Percentiles rank a stretch among this genome's conserved stretches.
These are phyloP conservation scores for Hippopotamus amphibius DNA, from an alignment of 2,113 vertebrate genomes.

Conservation along the genomic window DNA sequence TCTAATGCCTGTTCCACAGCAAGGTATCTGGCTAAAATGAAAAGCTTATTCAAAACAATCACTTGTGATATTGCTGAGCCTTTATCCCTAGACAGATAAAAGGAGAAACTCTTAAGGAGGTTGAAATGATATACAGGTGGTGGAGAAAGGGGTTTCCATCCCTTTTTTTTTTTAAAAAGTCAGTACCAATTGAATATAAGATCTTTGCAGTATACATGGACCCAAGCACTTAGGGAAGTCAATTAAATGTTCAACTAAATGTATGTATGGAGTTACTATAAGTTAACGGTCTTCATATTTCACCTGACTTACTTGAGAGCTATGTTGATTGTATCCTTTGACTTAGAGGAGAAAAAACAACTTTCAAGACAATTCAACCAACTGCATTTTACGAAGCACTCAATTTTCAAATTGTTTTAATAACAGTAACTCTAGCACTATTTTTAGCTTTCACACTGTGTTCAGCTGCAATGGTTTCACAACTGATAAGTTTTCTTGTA, in stretches of 20 bases:
- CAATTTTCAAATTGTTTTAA: background rate
- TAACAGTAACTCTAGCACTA: background rate
- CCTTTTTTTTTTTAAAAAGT: background rate
- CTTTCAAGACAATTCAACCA: background rate
- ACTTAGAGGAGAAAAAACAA: background rate
- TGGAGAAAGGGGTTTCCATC: background rate
- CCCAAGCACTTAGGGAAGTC: background rate
- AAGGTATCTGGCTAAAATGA: slow-evolving; percentile 23
- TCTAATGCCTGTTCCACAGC: background rate
- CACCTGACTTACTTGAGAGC: background rate
- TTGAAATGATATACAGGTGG: background rate
- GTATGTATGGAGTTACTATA: background rate
- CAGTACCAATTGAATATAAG: background rate
- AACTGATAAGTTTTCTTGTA: background rate
- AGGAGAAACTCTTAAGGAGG: background rate
- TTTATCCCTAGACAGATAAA: slow-evolving; percentile 30
- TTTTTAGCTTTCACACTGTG: background rate
- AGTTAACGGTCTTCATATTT: slow-evolving; percentile 5
- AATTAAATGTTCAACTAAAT: background rate
- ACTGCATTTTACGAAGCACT: background rate
- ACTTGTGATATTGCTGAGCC: background rate
- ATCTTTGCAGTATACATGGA: background rate
- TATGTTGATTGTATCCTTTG: background rate
- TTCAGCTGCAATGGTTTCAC: background rate
- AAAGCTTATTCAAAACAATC: slow-evolving; percentile 40